phyloP scores from a whole-genome alignment of 2,797 vertebrate species.

The Rhinogobio ventralis region DNA sequence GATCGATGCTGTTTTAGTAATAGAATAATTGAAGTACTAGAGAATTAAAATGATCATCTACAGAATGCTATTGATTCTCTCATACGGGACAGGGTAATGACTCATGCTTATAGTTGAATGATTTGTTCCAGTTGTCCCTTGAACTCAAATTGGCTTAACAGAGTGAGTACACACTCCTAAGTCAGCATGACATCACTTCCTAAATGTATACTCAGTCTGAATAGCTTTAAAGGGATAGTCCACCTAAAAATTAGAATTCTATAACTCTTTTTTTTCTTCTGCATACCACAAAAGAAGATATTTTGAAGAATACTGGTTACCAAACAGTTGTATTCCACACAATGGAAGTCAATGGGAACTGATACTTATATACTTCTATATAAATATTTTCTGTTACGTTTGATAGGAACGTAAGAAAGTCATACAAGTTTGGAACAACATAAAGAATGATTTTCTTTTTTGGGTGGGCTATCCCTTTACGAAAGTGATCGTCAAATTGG shows the following conservation, averaged over 20 bases:
- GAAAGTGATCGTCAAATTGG: background rate
- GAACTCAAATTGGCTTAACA: slow-evolving; percentile 6
- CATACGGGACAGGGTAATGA: background rate
- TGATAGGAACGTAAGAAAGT: background rate
- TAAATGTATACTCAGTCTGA: background rate
- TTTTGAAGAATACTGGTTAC: background rate
- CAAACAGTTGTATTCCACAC: background rate
- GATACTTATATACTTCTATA: background rate
- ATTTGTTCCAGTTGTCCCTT: slow-evolving; percentile 21
- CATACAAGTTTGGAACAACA: background rate
- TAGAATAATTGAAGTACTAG: slow-evolving; percentile 46
- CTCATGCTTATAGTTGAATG: background rate
- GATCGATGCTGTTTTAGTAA: slow-evolving; percentile 44
- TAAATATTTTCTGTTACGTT: background rate
- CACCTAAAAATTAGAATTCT: too few relatives aligned
- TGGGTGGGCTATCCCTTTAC: background rate
- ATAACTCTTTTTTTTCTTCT: background rate
- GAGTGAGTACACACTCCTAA: background rate
- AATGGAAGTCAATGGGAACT: background rate
- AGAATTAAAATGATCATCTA: slow-evolving; percentile 27
- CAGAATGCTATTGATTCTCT: slow-evolving; percentile 18
- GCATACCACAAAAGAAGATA: background rate
- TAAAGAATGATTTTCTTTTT: background rate
- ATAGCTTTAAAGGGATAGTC: background rate
- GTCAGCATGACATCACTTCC: background rate